These are phyloP conservation scores for Platysternon megacephalum DNA, from an alignment of 2,113 vertebrate genomes.

Conservation along the genomic window DNA sequence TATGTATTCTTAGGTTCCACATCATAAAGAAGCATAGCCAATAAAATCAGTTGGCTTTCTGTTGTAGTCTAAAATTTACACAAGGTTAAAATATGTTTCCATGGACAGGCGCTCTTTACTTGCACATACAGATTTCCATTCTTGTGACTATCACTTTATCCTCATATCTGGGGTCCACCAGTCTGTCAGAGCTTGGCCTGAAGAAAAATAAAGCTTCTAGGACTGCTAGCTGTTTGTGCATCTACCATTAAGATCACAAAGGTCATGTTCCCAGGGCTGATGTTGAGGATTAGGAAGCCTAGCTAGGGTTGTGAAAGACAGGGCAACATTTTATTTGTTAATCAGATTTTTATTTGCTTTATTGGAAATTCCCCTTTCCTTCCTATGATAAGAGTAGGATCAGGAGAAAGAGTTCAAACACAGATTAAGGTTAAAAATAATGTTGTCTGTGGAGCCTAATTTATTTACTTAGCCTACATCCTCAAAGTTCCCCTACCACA, in stretches of 20 bases:
- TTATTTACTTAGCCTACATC: not conserved
- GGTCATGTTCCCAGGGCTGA: not conserved
- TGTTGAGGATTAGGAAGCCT: not conserved
- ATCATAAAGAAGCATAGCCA: not conserved
- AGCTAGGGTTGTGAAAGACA: not conserved
- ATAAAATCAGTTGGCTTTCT: rapidly evolving
- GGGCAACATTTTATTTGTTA: not conserved
- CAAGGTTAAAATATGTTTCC: not conserved
- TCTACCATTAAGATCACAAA: not conserved
- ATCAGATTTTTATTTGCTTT: not conserved
- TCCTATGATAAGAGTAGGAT: not conserved
- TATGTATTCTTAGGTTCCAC: not conserved
- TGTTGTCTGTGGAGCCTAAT: not conserved
- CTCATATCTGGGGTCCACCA: not conserved
- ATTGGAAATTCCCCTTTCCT: not conserved
- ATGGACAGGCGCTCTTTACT: not conserved
- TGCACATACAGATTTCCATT: not conserved
- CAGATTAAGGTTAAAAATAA: not conserved
- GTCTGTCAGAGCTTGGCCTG: not conserved
- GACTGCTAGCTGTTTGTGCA: not conserved
- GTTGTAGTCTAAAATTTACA: not conserved
- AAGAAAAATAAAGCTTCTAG: not conserved
- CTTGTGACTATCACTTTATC: not conserved
- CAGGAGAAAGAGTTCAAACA: not conserved
- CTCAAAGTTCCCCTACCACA: not conserved